Percentiles rank a stretch among this genome's conserved stretches.
phyloP scores from a whole-genome alignment of 1,140 invertebrate genomes.

The Dinoponera quadriceps region DNA sequence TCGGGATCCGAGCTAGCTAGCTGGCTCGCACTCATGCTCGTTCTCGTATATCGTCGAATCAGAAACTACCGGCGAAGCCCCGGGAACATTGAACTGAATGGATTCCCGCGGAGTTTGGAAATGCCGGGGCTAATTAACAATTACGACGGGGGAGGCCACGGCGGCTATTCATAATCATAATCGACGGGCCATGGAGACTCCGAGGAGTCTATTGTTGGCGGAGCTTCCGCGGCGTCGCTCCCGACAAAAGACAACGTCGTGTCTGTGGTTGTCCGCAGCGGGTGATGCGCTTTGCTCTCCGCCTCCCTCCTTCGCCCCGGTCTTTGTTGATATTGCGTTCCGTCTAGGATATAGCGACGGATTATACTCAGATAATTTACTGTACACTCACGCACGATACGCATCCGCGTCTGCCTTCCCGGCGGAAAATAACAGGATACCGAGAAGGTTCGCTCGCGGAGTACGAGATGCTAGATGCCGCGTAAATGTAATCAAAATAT shows the following conservation, averaged over 20 bases:
- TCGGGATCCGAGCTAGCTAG: slow-evolving; percentile 33
- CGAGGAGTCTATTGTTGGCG: slow-evolving; percentile 64
- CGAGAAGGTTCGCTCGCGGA: too few species aligned
- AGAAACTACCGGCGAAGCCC: slow-evolving; percentile 45
- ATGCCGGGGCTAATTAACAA: slow-evolving; percentile 69
- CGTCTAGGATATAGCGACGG: slow-evolving; percentile 37
- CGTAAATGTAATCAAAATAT: too few species aligned
- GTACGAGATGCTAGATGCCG: too few species aligned
- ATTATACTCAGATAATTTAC: slow-evolving; percentile 43
- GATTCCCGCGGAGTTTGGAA: slow-evolving; percentile 56
- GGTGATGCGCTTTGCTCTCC: slow-evolving; percentile 56
- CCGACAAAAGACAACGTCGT: slow-evolving; percentile 38
- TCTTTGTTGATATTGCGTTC: slow-evolving; percentile 49
- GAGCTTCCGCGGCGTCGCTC: slow-evolving; percentile 34
- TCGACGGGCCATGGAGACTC: slow-evolving; percentile 60
- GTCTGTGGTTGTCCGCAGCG: slow-evolving; percentile 62
- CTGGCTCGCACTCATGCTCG: slow-evolving; percentile 26
- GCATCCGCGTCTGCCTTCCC: not conserved
- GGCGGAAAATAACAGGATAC: not conserved
- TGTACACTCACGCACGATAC: not conserved
- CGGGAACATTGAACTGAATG: slow-evolving; percentile 36
- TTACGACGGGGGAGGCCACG: slow-evolving; percentile 44
- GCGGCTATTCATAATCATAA: slow-evolving; percentile 67
- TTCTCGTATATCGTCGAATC: slow-evolving; percentile 45
- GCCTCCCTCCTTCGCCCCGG: not conserved